A percentile compares a stretch with the other conserved stretches of the same genome.
Conservation (phyloP, 2,888 invertebrate species). For the Adelphocoris suturalis region DNA sequence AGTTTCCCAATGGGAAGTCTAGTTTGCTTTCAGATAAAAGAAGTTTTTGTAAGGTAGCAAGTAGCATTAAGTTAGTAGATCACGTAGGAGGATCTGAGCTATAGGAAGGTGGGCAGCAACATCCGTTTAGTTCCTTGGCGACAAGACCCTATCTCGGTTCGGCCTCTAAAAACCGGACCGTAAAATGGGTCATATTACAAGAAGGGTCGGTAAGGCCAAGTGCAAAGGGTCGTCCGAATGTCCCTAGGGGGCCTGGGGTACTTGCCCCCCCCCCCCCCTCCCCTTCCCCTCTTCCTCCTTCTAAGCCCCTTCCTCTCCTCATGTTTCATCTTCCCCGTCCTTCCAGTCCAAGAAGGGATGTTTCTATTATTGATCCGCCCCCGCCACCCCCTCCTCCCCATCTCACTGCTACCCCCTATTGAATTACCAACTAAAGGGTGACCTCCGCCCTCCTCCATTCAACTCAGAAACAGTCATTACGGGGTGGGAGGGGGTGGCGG, state of each 20-base stretch:
- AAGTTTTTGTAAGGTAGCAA: too few species aligned
- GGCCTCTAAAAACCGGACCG: slow-evolving; percentile 1
- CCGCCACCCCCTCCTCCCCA: background rate
- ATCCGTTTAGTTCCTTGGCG: background rate
- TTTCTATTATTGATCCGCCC: slow-evolving; percentile 65
- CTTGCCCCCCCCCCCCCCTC: too few species aligned
- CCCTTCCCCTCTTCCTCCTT: too few species aligned
- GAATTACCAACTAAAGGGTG: slow-evolving; percentile 41
- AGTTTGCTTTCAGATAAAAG: too few species aligned
- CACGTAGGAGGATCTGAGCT: too few species aligned
- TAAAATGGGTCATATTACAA: slow-evolving; percentile 63
- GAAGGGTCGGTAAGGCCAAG: slow-evolving; percentile 26
- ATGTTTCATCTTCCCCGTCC: slow-evolving; percentile 13
- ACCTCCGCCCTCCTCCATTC: slow-evolving; percentile 8
- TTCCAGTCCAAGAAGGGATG: slow-evolving; percentile 49
- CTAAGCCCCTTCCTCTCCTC: background rate
- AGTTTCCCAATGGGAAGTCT: too few species aligned
- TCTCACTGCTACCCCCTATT: background rate
- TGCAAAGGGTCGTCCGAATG: background rate
- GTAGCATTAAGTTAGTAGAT: too few species aligned
- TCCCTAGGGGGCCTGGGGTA: background rate
- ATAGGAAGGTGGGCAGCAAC: too few species aligned
- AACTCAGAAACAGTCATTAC: slow-evolving; percentile 26
- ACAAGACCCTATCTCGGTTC: background rate
- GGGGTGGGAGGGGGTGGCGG: background rate